A percentile compares a stretch with the other conserved stretches of the same genome.
Evolutionary conservation across 2,113 vertebrate species (phyloP).

Genomic region (Boulengeromyrus knoepffleri): DNA sequence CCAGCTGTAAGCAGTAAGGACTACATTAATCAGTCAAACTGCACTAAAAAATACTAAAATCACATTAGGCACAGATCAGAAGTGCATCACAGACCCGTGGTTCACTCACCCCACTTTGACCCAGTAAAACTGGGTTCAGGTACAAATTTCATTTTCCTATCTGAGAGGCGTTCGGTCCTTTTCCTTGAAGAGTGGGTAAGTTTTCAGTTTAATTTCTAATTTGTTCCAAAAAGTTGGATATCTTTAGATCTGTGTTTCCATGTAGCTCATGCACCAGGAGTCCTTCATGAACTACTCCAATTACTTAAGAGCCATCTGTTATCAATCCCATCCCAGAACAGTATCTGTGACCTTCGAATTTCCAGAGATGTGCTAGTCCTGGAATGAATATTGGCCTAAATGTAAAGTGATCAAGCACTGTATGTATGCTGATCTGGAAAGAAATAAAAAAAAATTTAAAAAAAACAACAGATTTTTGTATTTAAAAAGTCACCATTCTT

Average conservation of each 20-base stretch:
- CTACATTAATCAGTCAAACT: neutral
- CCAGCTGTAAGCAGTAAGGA: neutral
- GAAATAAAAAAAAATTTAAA: neutral
- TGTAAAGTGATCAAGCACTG: neutral
- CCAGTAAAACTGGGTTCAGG: neutral
- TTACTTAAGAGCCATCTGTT: neutral
- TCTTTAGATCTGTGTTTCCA: neutral
- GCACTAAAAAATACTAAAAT: neutral
- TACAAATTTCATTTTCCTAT: neutral
- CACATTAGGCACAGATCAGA: neutral
- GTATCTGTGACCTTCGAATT: neutral
- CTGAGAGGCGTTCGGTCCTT: neutral
- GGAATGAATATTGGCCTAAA: neutral
- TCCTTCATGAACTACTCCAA: neutral
- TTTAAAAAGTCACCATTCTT: neutral
- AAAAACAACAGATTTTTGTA: neutral
- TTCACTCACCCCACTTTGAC: neutral
- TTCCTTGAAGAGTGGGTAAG: neutral
- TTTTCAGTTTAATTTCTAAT: neutral
- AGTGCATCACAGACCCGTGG: neutral
- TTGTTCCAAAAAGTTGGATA: neutral
- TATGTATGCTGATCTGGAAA: neutral
- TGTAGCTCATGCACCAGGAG: neutral
- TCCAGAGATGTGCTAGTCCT: neutral
- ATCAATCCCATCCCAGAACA: neutral